A percentile compares a stretch with the other conserved stretches of the same genome.
These are phyloP conservation scores for Mesitornis unicolor DNA, from an alignment of 2,113 vertebrate species.

Conservation along the genomic window DNA sequence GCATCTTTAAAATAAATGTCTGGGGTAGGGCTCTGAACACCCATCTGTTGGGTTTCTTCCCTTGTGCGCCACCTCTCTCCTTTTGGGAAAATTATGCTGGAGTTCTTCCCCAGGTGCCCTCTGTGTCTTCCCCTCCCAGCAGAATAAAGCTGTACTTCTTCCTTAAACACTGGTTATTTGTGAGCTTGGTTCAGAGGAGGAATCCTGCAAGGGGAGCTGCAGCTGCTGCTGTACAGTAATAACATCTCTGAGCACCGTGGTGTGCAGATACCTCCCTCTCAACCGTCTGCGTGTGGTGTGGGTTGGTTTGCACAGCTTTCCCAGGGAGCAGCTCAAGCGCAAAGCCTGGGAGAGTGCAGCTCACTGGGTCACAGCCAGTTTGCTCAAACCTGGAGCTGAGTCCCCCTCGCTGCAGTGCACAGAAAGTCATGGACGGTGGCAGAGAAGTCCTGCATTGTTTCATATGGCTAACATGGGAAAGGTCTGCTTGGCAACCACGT, in stretches of 20 bases:
- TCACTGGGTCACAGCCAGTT: background rate
- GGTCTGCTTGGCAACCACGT: background rate
- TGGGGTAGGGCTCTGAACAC: background rate
- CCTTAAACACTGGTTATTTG: background rate
- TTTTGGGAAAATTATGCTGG: background rate
- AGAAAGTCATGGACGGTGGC: rapidly evolving
- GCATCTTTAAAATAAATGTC: background rate
- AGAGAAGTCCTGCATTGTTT: background rate
- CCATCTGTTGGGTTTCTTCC: background rate
- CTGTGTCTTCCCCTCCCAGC: background rate
- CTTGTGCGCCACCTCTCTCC: background rate
- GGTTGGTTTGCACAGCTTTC: background rate
- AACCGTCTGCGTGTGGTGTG: background rate
- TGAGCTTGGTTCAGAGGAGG: background rate
- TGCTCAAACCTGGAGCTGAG: background rate
- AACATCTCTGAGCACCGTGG: background rate
- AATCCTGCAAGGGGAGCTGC: background rate
- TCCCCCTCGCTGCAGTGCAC: rapidly evolving
- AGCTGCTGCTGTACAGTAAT: background rate
- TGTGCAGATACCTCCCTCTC: background rate
- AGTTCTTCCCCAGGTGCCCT: background rate
- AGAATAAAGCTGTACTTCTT: conserved; percentile 18
- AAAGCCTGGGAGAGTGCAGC: background rate
- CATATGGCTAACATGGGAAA: background rate
- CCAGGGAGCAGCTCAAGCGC: background rate